Conservation (phyloP, 1,140 invertebrate genomes). For the Habropoda laboriosa region DNA sequence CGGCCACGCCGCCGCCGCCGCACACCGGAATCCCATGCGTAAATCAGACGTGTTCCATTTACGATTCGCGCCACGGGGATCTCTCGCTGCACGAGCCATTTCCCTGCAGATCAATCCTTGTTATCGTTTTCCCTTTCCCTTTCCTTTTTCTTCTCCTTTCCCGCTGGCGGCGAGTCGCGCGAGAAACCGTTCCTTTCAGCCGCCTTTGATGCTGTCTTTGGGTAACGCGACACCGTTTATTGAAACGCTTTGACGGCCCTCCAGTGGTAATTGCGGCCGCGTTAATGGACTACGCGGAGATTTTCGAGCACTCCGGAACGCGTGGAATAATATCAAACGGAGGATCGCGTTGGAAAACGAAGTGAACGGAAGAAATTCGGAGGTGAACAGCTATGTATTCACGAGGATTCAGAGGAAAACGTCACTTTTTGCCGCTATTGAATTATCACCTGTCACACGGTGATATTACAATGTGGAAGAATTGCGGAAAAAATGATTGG, state of each 20-base stretch:
- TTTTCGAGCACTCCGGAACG: not conserved
- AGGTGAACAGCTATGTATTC: no score
- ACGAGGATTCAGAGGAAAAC: no score
- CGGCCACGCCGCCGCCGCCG: not conserved
- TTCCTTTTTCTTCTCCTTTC: not conserved
- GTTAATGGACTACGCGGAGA: constrained; percentile 19
- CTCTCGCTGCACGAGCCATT: constrained; percentile 59
- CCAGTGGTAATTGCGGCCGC: not conserved
- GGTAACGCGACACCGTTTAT: constrained; percentile 30
- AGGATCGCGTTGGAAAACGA: no score
- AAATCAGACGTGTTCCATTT: constrained; percentile 71
- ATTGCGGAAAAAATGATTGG: not conserved
- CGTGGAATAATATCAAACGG: not conserved
- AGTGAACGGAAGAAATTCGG: not conserved
- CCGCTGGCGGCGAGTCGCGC: not conserved
- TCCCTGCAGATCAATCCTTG: constrained; percentile 60
- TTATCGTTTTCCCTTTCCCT: constrained; percentile 46
- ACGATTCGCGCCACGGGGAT: constrained; percentile 58
- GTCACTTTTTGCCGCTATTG: no score
- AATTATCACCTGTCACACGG: not conserved
- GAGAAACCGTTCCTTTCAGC: not conserved
- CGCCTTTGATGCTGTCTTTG: constrained; percentile 8
- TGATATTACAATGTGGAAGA: not conserved
- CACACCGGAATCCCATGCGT: constrained; percentile 54
- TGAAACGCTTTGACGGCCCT: not conserved